Evolutionary conservation across 2,888 invertebrate genomes (phyloP), one percentile per base, ranked within the genome.

Genomic region (Dysmachus trigonus): DNA sequence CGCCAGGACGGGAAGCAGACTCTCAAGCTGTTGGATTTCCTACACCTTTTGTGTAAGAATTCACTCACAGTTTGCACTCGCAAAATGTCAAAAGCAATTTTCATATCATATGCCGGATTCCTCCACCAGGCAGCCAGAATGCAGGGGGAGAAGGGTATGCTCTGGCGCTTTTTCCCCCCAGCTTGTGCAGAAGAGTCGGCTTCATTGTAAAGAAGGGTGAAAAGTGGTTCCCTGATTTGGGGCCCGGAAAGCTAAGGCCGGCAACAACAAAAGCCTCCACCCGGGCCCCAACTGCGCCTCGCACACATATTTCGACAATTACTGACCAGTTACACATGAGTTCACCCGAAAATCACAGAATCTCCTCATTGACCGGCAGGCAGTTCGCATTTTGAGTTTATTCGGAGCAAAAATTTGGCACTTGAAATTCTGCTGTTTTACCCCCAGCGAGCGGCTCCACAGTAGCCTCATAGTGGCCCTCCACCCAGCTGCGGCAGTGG

Each of bases 321-420:
- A 81, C 81, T 81, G 81, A 33, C 81, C 81, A 81, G 62, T 81
- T 81, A 53, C 53, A 81, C 81, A 81, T 81, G 81, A 53, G 81
- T 81, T 81, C 81, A 81, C 81, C 81, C 53, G 53, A 81, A 81
- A 81, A 81, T 81, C 81, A 53, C 18, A 33, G 81, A 53, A 31
- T 53, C 81, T 53, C 33, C 62, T 33, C 73, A 27, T 53, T 51
- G 18, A 47, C 81, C 73, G 73, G 53, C 18, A 30, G 73, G 53
- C 18, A 30, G 81, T 81, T 81, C 62, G 53, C 53, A 81, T 53
- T 62, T 31, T 53, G 81, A 81, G 81, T 81, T 81, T 81, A 81
- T 81, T 81, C 22, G 53, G 18, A n/a, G 38, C 3, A 27, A 62
- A 51, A 81, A n/a, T 53, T 81, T 81, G 31, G n/a, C 53, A 53